Percentiles rank a stretch among this genome's conserved stretches.
Evolutionary conservation across 2,888 invertebrate species (phyloP).

Genomic region (Portevinia maculata): DNA sequence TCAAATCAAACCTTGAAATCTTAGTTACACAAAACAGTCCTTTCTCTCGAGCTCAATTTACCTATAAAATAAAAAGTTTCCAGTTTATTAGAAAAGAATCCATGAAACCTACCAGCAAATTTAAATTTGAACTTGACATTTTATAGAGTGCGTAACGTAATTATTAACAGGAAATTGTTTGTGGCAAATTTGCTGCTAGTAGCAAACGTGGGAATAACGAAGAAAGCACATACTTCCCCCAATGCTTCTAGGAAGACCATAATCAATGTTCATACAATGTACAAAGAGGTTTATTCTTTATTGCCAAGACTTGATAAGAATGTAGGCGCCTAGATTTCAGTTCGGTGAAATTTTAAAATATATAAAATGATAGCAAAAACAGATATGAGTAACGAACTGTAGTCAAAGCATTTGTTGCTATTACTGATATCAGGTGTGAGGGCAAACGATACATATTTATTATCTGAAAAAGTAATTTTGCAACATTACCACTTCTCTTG

Average conservation of each 20-base stretch:
- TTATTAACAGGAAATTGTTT: neutral
- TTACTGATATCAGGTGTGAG: neutral
- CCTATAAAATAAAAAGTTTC: neutral
- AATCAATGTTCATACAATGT: neutral
- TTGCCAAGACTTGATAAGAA: slow-evolving; percentile 7
- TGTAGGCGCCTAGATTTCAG: slow-evolving; percentile 9
- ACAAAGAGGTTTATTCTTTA: neutral
- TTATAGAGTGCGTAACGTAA: neutral
- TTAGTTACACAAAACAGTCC: neutral
- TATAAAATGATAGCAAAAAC: neutral
- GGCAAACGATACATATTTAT: neutral
- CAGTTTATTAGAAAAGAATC: neutral
- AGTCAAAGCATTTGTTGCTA: neutral
- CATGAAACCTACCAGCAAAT: neutral
- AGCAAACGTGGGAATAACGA: neutral
- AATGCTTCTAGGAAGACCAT: neutral
- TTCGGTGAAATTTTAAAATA: neutral
- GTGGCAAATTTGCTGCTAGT: neutral
- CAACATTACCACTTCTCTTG: neutral
- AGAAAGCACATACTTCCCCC: neutral
- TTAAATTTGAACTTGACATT: slow-evolving; percentile 1
- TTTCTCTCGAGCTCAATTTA: neutral
- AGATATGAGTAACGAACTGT: too few species aligned
- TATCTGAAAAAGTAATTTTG: neutral
- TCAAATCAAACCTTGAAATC: neutral